Percentiles rank a stretch among this genome's conserved stretches.
Conservation (phyloP, 2,113 vertebrate genomes). For the Ovis aries region DNA sequence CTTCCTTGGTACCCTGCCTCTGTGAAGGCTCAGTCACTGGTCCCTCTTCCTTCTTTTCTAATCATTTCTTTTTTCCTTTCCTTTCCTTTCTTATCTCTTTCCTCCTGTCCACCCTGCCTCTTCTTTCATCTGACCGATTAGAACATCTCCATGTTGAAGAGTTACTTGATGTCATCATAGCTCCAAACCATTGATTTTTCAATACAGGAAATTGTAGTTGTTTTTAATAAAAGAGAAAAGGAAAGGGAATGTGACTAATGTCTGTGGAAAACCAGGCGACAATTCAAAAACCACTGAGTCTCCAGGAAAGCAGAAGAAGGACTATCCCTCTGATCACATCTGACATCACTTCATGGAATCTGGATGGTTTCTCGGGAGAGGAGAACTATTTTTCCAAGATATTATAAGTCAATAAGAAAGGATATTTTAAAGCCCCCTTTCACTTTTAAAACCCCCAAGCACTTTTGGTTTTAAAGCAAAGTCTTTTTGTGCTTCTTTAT, state of each 20-base stretch:
- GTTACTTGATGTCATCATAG: neutral
- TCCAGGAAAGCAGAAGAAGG: constrained; percentile 72
- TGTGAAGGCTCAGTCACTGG: neutral
- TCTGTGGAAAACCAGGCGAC: constrained; percentile 69
- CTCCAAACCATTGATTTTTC: constrained; percentile 47
- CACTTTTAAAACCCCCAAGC: constrained; percentile 29
- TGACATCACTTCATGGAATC: constrained; percentile 70
- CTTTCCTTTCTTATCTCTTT: neutral
- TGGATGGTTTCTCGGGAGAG: constrained; percentile 56
- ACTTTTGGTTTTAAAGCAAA: constrained; percentile 51
- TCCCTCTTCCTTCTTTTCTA: neutral
- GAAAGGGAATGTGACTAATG: constrained; percentile 72
- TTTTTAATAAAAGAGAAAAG: constrained; percentile 75
- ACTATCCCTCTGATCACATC: constrained; percentile 75
- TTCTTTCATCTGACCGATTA: neutral
- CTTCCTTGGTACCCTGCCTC: neutral
- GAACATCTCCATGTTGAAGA: constrained; percentile 32
- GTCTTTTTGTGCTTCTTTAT: neutral
- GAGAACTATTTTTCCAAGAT: constrained; percentile 78
- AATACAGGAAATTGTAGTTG: constrained; percentile 65
- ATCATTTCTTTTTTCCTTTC: too few relatives aligned
- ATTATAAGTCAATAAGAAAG: constrained; percentile 73
- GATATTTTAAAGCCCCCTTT: constrained; percentile 68
- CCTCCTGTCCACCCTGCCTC: neutral
- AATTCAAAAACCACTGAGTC: constrained; percentile 72